phyloP scores from a whole-genome alignment of 2,113 vertebrate genomes.

The Myotis brandtii region DNA sequence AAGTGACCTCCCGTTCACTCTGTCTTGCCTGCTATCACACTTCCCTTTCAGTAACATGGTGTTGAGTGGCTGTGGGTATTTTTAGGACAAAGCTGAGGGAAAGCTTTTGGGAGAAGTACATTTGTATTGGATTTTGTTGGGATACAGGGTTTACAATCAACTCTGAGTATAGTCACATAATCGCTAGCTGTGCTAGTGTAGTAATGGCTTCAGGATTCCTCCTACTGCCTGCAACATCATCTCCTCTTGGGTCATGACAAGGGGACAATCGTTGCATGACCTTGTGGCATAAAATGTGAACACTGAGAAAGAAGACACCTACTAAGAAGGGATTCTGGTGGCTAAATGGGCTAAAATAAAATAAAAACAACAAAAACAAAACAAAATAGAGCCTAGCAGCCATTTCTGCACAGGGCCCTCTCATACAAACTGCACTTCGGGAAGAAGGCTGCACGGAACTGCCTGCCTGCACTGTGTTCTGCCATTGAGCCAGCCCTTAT shows the following conservation, averaged over 20 bases:
- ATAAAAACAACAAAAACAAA: no score
- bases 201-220: background rate
- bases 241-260: background rate
- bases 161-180: background rate
- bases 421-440: background rate
- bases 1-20: background rate
- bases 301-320: background rate
- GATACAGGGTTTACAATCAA: background rate
- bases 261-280: background rate
- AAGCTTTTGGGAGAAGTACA: background rate
- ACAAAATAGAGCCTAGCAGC: background rate
- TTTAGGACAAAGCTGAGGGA: background rate
- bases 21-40: background rate
- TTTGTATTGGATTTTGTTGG: background rate
- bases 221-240: background rate
- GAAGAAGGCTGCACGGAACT: background rate
- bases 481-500: background rate
- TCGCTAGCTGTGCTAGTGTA: background rate
- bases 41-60: background rate
- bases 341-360: background rate
- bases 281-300: background rate
- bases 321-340: background rate
- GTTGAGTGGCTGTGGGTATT: background rate
- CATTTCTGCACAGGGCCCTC: background rate
- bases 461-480: background rate